Conservation (phyloP, 1,140 invertebrate species). For the Myzus persicae region DNA sequence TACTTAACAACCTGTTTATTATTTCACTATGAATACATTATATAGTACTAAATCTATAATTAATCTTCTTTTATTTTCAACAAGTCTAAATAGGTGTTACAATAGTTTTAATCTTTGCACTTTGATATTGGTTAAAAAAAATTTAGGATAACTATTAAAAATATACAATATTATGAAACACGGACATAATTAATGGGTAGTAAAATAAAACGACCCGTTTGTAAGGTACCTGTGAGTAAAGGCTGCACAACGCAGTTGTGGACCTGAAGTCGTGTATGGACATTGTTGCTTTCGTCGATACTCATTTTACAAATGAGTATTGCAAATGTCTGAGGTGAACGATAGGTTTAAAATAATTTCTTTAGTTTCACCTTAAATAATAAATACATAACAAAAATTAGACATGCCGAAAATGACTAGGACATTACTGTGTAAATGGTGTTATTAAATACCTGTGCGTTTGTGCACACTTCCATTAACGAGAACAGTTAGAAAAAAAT, state of each 20-base stretch:
- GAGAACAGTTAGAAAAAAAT: not conserved
- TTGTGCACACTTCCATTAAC: not conserved
- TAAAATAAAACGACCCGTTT: not conserved
- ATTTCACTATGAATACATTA: too few species aligned
- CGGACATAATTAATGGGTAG: not conserved
- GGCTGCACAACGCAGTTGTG: constrained; percentile 53
- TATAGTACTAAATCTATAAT: too few species aligned
- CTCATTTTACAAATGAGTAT: not conserved
- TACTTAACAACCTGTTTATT: too few species aligned
- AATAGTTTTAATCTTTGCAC: not conserved
- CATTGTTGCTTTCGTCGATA: not conserved
- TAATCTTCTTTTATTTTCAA: too few species aligned
- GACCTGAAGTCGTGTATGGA: not conserved
- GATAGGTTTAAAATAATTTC: not conserved
- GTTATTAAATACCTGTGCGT: not conserved
- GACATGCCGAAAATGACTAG: too few species aligned
- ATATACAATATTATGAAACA: not conserved
- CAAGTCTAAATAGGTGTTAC: too few species aligned
- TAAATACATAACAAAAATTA: not conserved
- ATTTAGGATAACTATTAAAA: not conserved
- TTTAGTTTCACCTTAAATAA: not conserved
- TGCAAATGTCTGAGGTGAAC: not conserved
- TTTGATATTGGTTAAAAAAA: not conserved
- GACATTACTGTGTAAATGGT: not conserved
- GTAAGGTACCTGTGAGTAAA: constrained; percentile 38